A percentile compares a stretch with the other conserved stretches of the same genome.
phyloP scores from a whole-genome alignment of 2,888 invertebrate genomes.

The Tenodera sinensis region DNA sequence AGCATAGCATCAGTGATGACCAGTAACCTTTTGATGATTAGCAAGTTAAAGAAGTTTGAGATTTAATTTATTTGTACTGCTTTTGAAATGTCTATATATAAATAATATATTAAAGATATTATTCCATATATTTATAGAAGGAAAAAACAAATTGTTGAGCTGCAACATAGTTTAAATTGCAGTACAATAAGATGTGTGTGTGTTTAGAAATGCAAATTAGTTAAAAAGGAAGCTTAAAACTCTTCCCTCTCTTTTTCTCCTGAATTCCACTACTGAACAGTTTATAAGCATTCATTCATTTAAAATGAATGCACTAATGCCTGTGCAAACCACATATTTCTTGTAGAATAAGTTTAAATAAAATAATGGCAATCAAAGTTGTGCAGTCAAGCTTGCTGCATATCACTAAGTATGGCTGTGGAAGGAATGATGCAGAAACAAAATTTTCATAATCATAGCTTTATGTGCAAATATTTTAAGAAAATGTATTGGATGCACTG shows the following conservation, averaged over 20 bases:
- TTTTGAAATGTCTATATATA: slow-evolving; percentile 1
- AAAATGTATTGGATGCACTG: no score
- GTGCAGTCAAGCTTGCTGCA: background rate
- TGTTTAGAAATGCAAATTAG: background rate
- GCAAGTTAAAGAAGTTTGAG: background rate
- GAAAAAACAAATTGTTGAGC: background rate
- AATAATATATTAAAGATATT: background rate
- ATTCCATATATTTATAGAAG: background rate
- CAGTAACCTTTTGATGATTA: background rate
- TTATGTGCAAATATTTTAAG: no score
- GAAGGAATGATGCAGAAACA: no score
- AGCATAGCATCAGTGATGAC: background rate
- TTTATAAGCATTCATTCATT: background rate
- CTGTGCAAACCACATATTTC: background rate
- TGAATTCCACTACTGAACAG: background rate
- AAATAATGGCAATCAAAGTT: background rate
- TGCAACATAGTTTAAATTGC: background rate
- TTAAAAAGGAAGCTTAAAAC: background rate
- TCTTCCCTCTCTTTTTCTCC: background rate
- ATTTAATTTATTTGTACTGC: slow-evolving; percentile 2
- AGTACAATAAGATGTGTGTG: background rate
- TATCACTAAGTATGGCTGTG: background rate
- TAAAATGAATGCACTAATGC: background rate
- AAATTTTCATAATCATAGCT: no score
- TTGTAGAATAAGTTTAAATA: background rate